These are phyloP conservation scores for Hydrotaea diabolus DNA, from an alignment of 2,888 invertebrate species.

Conservation along the genomic window DNA sequence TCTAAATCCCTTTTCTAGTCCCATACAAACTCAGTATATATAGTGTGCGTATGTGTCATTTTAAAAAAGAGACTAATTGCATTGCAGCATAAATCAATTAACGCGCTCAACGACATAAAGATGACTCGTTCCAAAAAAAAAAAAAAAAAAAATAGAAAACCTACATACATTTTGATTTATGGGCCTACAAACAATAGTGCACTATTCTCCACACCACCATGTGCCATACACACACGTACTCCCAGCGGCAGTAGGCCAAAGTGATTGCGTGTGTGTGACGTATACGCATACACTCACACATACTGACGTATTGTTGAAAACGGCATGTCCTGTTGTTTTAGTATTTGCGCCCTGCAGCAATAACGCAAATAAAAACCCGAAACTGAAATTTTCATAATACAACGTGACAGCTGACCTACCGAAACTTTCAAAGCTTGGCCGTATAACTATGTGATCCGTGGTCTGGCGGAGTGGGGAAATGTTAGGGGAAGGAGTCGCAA, in stretches of 20 bases:
- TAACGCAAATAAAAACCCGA: not conserved
- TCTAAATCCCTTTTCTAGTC: no score
- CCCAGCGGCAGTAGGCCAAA: not conserved
- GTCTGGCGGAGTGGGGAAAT: not conserved
- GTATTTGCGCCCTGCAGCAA: not conserved
- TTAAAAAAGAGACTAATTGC: constrained; percentile 52
- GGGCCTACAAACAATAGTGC: constrained; percentile 5
- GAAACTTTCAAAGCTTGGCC: not conserved
- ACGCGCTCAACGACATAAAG: constrained; percentile 41
- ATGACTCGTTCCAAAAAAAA: constrained; percentile 19
- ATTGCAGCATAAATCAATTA: constrained; percentile 65
- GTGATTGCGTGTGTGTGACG: not conserved
- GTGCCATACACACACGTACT: not conserved
- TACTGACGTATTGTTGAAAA: not conserved
- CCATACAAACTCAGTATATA: not conserved
- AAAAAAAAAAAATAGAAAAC: not conserved
- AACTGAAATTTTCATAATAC: constrained; percentile 52
- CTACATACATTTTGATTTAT: constrained; percentile 54
- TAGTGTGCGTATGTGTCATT: not conserved
- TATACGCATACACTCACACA: not conserved
- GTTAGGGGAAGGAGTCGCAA: not conserved
- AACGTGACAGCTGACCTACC: constrained; percentile 61
- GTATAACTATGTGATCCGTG: not conserved
- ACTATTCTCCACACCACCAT: not conserved
- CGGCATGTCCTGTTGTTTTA: not conserved